Percentiles rank a stretch among this genome's conserved stretches.
Evolutionary conservation across 2,888 invertebrate genomes (phyloP).

Genomic region (Melanostoma mellinum): DNA sequence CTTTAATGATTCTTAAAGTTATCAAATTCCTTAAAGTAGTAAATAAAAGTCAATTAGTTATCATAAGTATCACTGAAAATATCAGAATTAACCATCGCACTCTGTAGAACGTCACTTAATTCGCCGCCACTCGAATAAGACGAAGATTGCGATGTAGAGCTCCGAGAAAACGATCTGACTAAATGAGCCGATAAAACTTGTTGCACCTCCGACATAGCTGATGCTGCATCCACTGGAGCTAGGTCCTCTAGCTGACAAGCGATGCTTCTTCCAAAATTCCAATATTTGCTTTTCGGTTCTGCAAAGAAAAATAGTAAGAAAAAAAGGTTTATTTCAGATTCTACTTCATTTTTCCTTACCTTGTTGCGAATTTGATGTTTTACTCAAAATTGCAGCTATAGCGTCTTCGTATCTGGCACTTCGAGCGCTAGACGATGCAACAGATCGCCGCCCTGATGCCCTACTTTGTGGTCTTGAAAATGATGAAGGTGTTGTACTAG

Average conservation of each 20-base stretch:
- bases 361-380: not conserved
- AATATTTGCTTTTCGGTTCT: slow-evolving; percentile 13
- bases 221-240: not conserved
- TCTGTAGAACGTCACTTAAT: not conserved
- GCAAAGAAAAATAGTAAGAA: slow-evolving; percentile 4
- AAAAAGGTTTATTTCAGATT: not conserved
- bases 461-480: not conserved
- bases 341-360: too few relatives aligned
- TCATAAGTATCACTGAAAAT: not conserved
- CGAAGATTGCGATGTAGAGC: not conserved
- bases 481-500: not conserved
- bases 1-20: too few relatives aligned
- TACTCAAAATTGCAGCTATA: slow-evolving; percentile 5
- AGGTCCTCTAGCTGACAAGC: slow-evolving; percentile 12
- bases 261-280: slow-evolving; percentile 1
- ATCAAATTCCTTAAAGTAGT: too few relatives aligned
- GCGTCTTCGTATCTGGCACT: slow-evolving; percentile 6
- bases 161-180: not conserved
- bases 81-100: slow-evolving; percentile 8
- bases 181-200: slow-evolving; percentile 7
- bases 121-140: not conserved
- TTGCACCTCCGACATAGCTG: slow-evolving; percentile 15
- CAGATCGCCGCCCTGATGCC: not conserved
- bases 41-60: too few relatives aligned
- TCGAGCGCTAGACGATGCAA: not conserved